Evolutionary conservation across 2,888 invertebrate genomes (phyloP).

Genomic region (Cataglyphis livida): DNA sequence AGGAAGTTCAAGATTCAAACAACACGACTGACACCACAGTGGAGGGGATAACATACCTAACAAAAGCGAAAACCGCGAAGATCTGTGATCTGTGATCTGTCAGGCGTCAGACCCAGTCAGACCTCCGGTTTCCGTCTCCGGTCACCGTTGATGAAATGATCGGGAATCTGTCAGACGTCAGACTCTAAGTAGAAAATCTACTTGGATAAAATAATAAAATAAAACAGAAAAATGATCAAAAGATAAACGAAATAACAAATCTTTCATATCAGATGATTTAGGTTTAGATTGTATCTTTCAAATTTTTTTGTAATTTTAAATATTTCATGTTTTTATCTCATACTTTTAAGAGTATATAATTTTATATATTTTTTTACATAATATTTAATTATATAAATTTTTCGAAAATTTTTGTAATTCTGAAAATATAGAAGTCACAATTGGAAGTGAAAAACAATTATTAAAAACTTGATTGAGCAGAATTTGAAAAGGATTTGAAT

Average conservation of each 20-base stretch:
- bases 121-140: too few relatives aligned
- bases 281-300: slow-evolving; percentile 95
- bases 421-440: slow-evolving; percentile 88
- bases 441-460: slow-evolving; percentile 88
- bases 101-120: too few relatives aligned
- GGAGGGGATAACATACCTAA: too few relatives aligned
- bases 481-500: slow-evolving; percentile 84
- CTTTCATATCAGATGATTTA: slow-evolving; percentile 94
- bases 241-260: slow-evolving; percentile 90
- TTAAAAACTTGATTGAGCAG: slow-evolving; percentile 87
- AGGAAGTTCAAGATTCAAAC: too few relatives aligned
- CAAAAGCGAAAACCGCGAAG: too few relatives aligned
- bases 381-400: slow-evolving; percentile 86
- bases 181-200: too few relatives aligned
- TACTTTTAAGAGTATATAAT: too few relatives aligned
- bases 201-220: slow-evolving; percentile 87
- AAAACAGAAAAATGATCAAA: neutral
- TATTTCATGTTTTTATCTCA: neutral
- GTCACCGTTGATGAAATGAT: too few relatives aligned
- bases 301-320: slow-evolving; percentile 16
- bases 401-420: slow-evolving; percentile 91
- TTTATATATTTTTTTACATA: slow-evolving; percentile 27
- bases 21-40: too few relatives aligned
- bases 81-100: too few relatives aligned
- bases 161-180: too few relatives aligned